Conservation (phyloP, 2,888 invertebrate species). For the Camptogramma bilineatum region DNA sequence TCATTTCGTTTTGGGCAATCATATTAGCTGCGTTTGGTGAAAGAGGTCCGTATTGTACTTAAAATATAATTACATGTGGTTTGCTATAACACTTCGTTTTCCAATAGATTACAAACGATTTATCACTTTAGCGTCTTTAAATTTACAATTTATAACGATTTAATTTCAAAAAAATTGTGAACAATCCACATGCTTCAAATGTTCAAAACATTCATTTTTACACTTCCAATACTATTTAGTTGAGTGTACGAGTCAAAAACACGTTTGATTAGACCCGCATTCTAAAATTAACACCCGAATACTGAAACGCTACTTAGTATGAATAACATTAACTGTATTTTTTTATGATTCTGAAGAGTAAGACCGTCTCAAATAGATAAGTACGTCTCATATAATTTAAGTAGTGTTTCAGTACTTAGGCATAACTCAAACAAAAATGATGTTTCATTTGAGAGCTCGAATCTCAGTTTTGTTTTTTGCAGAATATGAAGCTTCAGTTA, state of each 20-base stretch:
- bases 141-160: constrained; percentile 46
- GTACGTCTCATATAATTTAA: no score
- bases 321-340: no score
- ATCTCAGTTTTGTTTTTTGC: no score
- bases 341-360: no score
- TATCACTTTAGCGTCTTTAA: constrained; percentile 63
- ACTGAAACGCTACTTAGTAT: no score
- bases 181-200: constrained; percentile 32
- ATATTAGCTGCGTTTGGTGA: constrained; percentile 2
- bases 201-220: constrained; percentile 28
- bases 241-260: constrained; percentile 10
- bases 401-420: no score
- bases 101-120: constrained; percentile 43
- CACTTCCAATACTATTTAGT: constrained; percentile 9
- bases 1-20: neutral
- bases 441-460: no score
- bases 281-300: neutral
- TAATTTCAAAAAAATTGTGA: constrained; percentile 22
- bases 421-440: no score
- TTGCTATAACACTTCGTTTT: constrained; percentile 41
- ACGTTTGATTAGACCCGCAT: neutral
- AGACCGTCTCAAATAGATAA: no score
- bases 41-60: constrained; percentile 23
- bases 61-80: constrained; percentile 42
- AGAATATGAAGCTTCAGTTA: no score